Base-by-base conservation (phyloP, 2,797 vertebrate genomes). In the Mycteria americana region DNA sequence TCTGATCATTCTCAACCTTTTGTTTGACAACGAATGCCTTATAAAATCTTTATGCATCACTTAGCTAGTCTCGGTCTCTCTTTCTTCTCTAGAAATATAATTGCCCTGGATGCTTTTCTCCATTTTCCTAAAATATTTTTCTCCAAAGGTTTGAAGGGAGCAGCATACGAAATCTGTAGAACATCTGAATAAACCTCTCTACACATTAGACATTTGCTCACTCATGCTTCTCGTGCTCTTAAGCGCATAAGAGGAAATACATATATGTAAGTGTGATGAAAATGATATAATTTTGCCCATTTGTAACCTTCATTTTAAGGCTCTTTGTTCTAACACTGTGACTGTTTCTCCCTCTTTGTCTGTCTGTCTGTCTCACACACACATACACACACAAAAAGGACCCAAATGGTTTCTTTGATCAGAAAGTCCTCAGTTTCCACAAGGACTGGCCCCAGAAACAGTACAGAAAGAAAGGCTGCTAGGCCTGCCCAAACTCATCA, bases 21-120 rank as follows among this genome's bases (percentile, higher is more conserved):
- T 83, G 82, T 97, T 98, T 97, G 98, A 98, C 98, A 97, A 97
- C 11, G 91, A 95, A 96, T 96, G 93, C 96, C 97, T 98, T 96
- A 98, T 98, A 97, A 99, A 99, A 98, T 98, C 98, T 98, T 98
- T 97, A 98, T 97, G 97, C 94, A 97, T 98, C 95, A 97, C 97
- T 98, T 97, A 97, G 90, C 92, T 94, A 94, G 65, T 93, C 86
- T 96, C 8, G 8, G n/a, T 94, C 63, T 89, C 56, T 70, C 62
- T 90, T 93, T 94, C 75, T 97, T 94, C 94, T 96, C 82, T 94
- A 93, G 97, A 96, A 97, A 96, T 96, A 93, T 85, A 98, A 93
- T 97, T 97, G 93, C 78, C 88, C 64, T 91, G 83, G 92, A 95
- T 95, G 91, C 27, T 92, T 96, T 84, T 96, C 59, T 92, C 63